Base-by-base conservation (phyloP, 2,888 invertebrate species). In the Scelioninae gen. 1 region DNA sequence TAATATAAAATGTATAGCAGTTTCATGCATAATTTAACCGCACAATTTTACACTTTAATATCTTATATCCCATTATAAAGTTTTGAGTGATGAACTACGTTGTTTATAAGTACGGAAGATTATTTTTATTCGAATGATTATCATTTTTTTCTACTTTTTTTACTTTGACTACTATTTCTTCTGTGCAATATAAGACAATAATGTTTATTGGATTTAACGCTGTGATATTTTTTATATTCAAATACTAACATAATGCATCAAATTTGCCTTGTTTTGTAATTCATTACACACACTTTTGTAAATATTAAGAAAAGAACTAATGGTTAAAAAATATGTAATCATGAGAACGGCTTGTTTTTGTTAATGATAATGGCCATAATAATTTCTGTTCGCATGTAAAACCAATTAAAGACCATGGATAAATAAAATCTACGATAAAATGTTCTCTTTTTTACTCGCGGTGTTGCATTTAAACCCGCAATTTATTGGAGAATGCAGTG, bases 1-100 rank as follows among this genome's bases (percentile, higher is more conserved):
- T 74, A 74, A 74, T 74, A 74, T 55, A 74, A 74, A 74, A 74
- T 74, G 45, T 63, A 60, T 74, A 55, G 63, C 34, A 55, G 55
- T 74, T 74, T 74, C 63, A 74, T 74, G 63, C 63, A 63, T 74
- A 74, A 74, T 74, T 74, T 74, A 62, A 63, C 74, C 63, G 53
- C 63, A 11, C 63, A 74, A 74, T 74, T 74, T 74, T 51, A 51
- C 32, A 40, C 60, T 60, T 74, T 74, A 74, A 62, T 55, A 74
- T 47, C 47, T 74, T 63, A 51, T 45, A 49, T 58, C 32, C 31
- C 32, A 34, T 31, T 63, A 74, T 55, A 55, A 74, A 74, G 45
- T 55, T 63, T 72, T 74, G 74, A 60, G 15, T 38, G 60, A 71
- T 38, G 40, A 71, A 60, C 51, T 60, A 16, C 31, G 10, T 40